A percentile compares a stretch with the other conserved stretches of the same genome.
phyloP scores from a whole-genome alignment of 2,113 vertebrate genomes.

The Bagarius yarrelli region DNA sequence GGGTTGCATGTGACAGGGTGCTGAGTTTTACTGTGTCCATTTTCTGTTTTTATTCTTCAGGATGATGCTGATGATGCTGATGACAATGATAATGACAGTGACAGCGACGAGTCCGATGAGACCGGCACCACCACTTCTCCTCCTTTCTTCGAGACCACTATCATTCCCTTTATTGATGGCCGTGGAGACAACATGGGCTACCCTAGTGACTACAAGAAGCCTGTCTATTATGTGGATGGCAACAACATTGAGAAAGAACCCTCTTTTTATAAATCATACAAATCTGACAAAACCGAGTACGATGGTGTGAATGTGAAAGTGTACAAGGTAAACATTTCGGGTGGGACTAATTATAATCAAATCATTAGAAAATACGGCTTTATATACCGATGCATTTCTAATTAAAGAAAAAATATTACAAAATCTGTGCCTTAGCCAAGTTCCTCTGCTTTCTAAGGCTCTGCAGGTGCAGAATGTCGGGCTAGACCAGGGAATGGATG shows the following conservation, averaged over 20 bases:
- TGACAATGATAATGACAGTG: conserved; percentile 61
- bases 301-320: conserved; percentile 64
- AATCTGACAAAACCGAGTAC: conserved; percentile 50
- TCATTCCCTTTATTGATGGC: conserved; percentile 55
- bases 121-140: conserved; percentile 49
- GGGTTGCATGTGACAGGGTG: background rate
- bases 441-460: conserved; percentile 54
- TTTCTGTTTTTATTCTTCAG: conserved; percentile 49
- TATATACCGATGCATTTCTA: background rate
- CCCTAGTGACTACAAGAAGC: conserved; percentile 69
- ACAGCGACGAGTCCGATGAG: conserved; percentile 68
- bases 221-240: conserved; percentile 64
- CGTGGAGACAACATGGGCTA: conserved; percentile 71
- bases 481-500: conserved; percentile 67
- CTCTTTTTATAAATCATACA: conserved; percentile 67
- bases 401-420: background rate
- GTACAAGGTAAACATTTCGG: conserved; percentile 63
- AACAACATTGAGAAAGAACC: conserved; percentile 62
- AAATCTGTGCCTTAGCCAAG: background rate
- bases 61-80: conserved; percentile 65
- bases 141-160: conserved; percentile 50
- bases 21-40: background rate
- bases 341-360: background rate
- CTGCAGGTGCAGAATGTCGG: conserved; percentile 62
- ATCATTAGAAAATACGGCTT: background rate